A percentile compares a stretch with the other conserved stretches of the same genome.
These are phyloP conservation scores for Patella depressa DNA, from an alignment of 2,888 invertebrate genomes.

Conservation along the genomic window DNA sequence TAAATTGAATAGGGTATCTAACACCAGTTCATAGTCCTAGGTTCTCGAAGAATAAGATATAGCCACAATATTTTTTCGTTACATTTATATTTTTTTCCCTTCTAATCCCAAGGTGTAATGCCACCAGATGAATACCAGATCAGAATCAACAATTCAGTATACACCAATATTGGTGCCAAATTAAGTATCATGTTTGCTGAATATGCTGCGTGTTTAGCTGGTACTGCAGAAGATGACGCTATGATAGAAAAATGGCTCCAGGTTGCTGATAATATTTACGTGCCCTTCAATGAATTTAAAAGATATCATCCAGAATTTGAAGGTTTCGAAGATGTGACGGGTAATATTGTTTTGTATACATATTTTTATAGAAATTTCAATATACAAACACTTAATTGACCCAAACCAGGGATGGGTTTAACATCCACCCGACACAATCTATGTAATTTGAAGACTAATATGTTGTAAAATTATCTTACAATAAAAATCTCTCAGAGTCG, in stretches of 20 bases:
- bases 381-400: too few relatives aligned
- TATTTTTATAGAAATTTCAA: too few relatives aligned
- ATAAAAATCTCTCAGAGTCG: background rate
- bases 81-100: too few relatives aligned
- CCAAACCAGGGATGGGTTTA: too few relatives aligned
- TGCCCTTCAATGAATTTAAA: constrained; percentile 51
- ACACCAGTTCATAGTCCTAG: too few relatives aligned
- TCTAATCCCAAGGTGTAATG: constrained; percentile 46
- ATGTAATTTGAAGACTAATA: too few relatives aligned
- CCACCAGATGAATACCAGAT: constrained; percentile 49
- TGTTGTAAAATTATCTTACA: too few relatives aligned
- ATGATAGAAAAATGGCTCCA: constrained; percentile 11
- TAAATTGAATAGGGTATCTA: too few relatives aligned
- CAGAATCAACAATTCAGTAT: constrained; percentile 39
- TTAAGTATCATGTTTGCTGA: constrained; percentile 27
- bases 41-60: too few relatives aligned
- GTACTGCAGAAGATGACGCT: background rate
- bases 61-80: too few relatives aligned
- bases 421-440: too few relatives aligned
- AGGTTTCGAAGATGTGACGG: constrained; percentile 47
- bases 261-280: constrained; percentile 22
- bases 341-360: background rate
- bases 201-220: constrained; percentile 34
- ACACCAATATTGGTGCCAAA: constrained; percentile 40
- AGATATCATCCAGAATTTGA: constrained; percentile 68